Conservation (phyloP, 2,797 vertebrate genomes). For the Picus viridis region DNA sequence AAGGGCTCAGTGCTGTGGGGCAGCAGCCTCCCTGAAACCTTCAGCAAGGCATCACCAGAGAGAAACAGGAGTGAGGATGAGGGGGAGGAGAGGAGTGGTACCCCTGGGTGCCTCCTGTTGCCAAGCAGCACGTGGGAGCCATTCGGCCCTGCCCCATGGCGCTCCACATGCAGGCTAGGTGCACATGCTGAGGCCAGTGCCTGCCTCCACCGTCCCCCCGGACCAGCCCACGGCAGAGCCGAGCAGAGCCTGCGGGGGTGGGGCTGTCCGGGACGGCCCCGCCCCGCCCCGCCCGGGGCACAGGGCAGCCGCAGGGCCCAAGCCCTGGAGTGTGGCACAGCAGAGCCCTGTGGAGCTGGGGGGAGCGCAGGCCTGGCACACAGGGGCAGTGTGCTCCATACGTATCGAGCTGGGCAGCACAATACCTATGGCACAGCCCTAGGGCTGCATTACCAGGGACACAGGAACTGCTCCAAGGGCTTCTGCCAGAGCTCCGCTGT, state of each 20-base stretch:
- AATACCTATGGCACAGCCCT: constrained; percentile 70
- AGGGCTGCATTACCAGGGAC: constrained; percentile 77
- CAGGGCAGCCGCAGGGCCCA: too few relatives aligned
- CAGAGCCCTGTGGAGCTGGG: constrained; percentile 22
- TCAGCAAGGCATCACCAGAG: background rate
- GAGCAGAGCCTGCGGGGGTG: constrained; percentile 2
- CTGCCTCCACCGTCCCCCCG: background rate
- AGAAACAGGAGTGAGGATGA: background rate
- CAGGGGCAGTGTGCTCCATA: constrained; percentile 30
- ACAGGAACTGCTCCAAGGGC: constrained; percentile 75
- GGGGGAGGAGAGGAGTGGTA: background rate
- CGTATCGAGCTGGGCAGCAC: constrained; percentile 63
- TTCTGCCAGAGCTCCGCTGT: constrained; percentile 77
- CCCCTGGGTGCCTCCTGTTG: background rate
- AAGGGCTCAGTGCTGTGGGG: constrained; percentile 22
- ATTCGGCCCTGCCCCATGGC: background rate
- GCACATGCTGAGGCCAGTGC: constrained; percentile 64
- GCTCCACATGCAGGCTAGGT: constrained; percentile 60
- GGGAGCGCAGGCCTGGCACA: constrained; percentile 20
- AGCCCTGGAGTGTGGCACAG: too few relatives aligned
- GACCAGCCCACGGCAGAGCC: background rate
- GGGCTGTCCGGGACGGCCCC: too few relatives aligned
- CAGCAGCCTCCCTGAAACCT: constrained; percentile 21
- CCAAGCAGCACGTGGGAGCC: constrained; percentile 27
- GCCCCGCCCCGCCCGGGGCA: too few relatives aligned